Base-by-base conservation (phyloP, 1,140 invertebrate genomes). In the Hirudo medicinalis region DNA sequence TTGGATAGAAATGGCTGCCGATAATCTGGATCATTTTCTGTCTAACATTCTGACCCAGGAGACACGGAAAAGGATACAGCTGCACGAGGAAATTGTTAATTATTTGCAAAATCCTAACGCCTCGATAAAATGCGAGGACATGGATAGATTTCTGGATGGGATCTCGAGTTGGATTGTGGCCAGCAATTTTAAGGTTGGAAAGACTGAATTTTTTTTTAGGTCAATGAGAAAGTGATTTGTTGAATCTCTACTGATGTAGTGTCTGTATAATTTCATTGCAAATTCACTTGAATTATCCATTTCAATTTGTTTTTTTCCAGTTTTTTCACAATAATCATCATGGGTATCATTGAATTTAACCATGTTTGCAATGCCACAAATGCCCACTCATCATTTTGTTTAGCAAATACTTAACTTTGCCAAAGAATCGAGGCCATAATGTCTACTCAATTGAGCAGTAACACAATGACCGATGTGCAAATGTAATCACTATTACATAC, bases 141-240 rank as follows among this genome's bases (percentile, higher is more conserved):
- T 92, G 78, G 91, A 91, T 72, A 85, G 87, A 75, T 87, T 95
- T 76, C 86, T 95, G 73, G 91, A 94, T 79, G 87, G 88, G 19
- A 82, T 96, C 54, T 86, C 91, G 75, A 87, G 87, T 13, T 96
- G 92, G 92, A 86, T 94, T 71, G 89, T 88, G 72, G 91, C 90
- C 74, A 92, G 91, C 76, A 94, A 92, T 82, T 90, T 88, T 77
- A 92, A 91, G 87, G 89, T 91, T 78, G 84, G 80, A n/a, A n/a
- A n/a, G n/a, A n/a, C n/a, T n/a, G n/a, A n/a, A n/a, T 71, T 5
- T n/a, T 57, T 2, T 25, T 36, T 2, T 36, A 36, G 32, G 32
- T 36, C 32, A 36, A 3, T 36, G 32, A 3, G 32, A 36, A 36
- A 36, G 20, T n/a, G 25, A n/a, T n/a, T 57, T 57, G 20, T 3